phyloP scores from a whole-genome alignment of 2,113 vertebrate genomes.

The Climacteris rufus region DNA sequence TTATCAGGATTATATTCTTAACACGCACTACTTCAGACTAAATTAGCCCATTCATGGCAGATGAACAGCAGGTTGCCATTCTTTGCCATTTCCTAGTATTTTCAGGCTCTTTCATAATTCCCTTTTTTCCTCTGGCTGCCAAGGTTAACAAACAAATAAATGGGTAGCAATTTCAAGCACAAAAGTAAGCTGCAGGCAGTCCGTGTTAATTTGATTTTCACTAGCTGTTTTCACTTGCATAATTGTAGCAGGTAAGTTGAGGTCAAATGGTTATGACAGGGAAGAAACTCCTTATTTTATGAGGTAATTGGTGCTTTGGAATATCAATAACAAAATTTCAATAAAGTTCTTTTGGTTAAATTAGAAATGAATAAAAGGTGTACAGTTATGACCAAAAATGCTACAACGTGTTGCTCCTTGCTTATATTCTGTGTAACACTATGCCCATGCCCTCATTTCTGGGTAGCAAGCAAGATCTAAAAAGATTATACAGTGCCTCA shows the following conservation, averaged over 20 bases:
- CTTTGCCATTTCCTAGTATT: constrained; percentile 8
- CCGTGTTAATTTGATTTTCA: constrained; percentile 38
- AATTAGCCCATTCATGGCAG: background rate
- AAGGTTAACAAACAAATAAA: constrained; percentile 47
- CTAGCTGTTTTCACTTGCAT: constrained; percentile 36
- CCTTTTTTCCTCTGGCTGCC: background rate
- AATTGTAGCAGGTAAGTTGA: constrained; percentile 8
- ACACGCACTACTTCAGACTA: background rate
- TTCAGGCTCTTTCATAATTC: background rate
- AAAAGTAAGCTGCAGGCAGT: background rate
- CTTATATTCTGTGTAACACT: background rate
- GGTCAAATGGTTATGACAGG: background rate
- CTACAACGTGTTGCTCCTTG: background rate
- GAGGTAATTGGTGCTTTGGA: background rate
- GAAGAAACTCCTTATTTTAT: background rate
- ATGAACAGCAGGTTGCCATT: constrained; percentile 10
- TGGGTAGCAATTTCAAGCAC: background rate
- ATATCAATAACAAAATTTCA: background rate
- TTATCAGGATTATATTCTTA: background rate
- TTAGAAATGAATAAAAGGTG: background rate
- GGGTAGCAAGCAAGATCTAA: background rate
- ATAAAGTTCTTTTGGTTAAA: background rate
- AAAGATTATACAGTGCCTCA: background rate
- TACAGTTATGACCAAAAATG: background rate
- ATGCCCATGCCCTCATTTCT: background rate